phyloP scores from a whole-genome alignment of 2,113 vertebrate species.

The Gymnobelideus leadbeateri region DNA sequence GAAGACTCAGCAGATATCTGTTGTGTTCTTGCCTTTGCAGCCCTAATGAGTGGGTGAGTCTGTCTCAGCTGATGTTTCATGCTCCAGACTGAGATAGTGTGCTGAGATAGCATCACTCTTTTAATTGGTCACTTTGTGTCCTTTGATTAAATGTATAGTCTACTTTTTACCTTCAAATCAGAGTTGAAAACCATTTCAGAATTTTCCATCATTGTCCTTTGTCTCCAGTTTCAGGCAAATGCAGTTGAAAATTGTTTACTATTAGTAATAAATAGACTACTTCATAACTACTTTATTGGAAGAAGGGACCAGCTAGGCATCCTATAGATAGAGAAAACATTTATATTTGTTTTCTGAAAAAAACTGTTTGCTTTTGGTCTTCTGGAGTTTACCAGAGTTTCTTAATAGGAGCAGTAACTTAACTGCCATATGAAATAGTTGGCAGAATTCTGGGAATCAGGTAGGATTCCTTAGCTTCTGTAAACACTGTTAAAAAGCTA shows the following conservation, averaged over 20 bases:
- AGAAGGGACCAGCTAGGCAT: rapidly evolving
- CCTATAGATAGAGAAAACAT: not conserved
- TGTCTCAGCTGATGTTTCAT: not conserved
- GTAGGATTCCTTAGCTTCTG: not conserved
- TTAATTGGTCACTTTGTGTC: not conserved
- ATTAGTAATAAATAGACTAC: not conserved
- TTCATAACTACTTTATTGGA: not conserved
- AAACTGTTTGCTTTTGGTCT: not conserved
- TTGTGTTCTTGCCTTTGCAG: not conserved
- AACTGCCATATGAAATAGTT: not conserved
- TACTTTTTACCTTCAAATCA: not conserved
- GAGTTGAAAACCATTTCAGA: not conserved
- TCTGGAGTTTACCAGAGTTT: not conserved
- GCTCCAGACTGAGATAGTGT: not conserved
- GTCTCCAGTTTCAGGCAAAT: not conserved
- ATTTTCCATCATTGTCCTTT: slow-evolving; percentile 4
- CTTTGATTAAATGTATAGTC: not conserved
- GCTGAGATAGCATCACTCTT: not conserved
- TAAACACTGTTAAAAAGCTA: not conserved
- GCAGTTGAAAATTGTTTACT: not conserved
- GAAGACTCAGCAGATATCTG: slow-evolving; percentile 46
- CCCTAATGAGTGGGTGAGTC: not conserved
- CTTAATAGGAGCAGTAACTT: not conserved
- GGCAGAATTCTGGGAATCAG: not conserved
- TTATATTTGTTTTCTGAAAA: not conserved